Evolutionary conservation across 2,888 invertebrate species (phyloP).

Genomic region (Meteorus colon): DNA sequence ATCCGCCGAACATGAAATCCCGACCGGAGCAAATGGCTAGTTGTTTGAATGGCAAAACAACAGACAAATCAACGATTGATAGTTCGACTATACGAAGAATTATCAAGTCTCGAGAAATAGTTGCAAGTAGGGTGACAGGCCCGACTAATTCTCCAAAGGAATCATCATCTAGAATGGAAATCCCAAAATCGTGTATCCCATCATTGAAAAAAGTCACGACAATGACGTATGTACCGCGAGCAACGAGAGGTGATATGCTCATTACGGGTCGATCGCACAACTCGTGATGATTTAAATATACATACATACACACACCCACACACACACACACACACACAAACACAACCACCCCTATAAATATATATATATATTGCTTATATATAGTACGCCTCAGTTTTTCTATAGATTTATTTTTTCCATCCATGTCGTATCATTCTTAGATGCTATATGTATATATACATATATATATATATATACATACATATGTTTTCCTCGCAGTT

Average conservation of each 20-base stretch:
- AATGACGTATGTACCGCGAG: conserved; percentile 63
- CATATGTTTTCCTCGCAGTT: background rate
- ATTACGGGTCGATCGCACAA: conserved; percentile 65
- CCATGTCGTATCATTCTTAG: background rate
- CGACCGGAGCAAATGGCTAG: conserved; percentile 56
- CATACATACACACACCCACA: background rate
- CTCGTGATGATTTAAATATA: conserved; percentile 51
- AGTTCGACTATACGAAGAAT: conserved; percentile 45
- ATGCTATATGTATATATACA: background rate
- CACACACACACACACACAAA: background rate
- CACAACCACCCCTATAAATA: background rate
- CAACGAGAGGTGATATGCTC: conserved; percentile 61
- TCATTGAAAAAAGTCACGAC: conserved; percentile 57
- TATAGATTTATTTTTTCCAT: conserved; percentile 19
- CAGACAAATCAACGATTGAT: conserved; percentile 47
- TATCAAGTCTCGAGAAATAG: conserved; percentile 47
- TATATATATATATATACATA: background rate
- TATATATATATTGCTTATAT: background rate
- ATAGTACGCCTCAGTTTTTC: conserved; percentile 9
- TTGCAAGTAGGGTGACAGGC: conserved; percentile 47
- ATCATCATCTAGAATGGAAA: conserved; percentile 46
- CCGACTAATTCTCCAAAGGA: conserved; percentile 46
- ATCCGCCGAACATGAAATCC: conserved; percentile 54
- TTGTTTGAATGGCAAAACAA: conserved; percentile 48
- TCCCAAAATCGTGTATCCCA: conserved; percentile 58